Base-by-base conservation (phyloP, 2,113 vertebrate species). In the Willisornis vidua region DNA sequence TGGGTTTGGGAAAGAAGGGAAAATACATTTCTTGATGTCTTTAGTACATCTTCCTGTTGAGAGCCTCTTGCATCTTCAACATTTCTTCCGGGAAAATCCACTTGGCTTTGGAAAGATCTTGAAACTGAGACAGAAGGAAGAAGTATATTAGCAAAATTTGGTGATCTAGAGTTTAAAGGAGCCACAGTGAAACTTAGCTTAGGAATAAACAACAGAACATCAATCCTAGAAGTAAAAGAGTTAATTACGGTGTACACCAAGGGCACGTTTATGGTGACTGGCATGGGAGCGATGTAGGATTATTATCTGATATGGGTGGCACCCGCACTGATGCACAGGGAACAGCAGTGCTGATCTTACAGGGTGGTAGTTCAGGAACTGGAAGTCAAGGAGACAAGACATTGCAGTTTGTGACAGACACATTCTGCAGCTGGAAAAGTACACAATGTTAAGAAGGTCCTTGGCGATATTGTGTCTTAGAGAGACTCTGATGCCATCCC, bases 71-170 rank as follows among this genome's bases (percentile, higher is more conserved):
- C 9, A 33, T 72, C 76, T 81, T 89, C 46, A 31, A 0, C 78
- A 52, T 67, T 72, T 89, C 72, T 90, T 89, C 63, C n/a, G 19
- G 41, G 4, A 87, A 63, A 37, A 39, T 93, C 71, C 73, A 49
- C 2, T 0, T 43, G 84, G 37, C 55, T 90, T 93, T 94, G 87
- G n/a, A 55, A 62, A 75, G 77, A 62, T 72, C 82, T 89, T 92
- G 92, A 94, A 81, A 37, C 92, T 97, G 90, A 29, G 41, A 20
- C 11, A 70, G 54, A 94, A 93, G 6, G 6, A 85, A 94, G 31
- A 65, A 17, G 10, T 0, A 2, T 14, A 20, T 94, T 45, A 94
- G 28, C 9, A 46, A 37, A 37, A 72, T n/a, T 49, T 67, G 1
- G 13, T 70, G 19, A 12, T 63, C 15, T 68, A 16, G 17, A 55